Evolutionary conservation across 2,797 vertebrate species (phyloP), one percentile per base, ranked within the genome.

Genomic region (Mus caroli): DNA sequence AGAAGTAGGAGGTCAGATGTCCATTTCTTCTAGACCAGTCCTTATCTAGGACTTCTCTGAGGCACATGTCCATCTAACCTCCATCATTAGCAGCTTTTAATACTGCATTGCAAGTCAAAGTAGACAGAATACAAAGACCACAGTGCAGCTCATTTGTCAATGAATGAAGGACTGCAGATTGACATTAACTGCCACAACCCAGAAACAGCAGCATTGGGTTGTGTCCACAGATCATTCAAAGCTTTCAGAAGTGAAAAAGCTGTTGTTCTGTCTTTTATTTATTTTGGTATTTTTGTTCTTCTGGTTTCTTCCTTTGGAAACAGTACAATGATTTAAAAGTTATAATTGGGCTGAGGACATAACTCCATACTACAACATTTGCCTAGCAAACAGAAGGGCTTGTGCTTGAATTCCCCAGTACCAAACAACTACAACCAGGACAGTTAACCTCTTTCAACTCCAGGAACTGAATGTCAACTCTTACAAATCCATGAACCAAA

Each of bases 401-500:
- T 85, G 13, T 19, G 60, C 62, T 87, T 20, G 4, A 4, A 4
- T 58, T 67, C 46, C 84, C 52, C 56, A 75, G 54, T 37, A 43
- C 19, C 7, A 83, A 62, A 75, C 7, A 58, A n/a, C 56, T 64
- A 52, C 11, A 67, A 58, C 90, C 69, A 46, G 26, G 71, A 82
- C 11, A 86, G 37, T 95, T 22, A 92, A 92, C 46, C 15, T 50
- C 62, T 97, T 86, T 31, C 56, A 95, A 62, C 56, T 94, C 26
- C 87, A 96, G n/a, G 17, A 71, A 71, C 69, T 20, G 8, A 71
- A 37, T 71, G 37, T 95, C n/a, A 92, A 46, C 20, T 64, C 69
- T 97, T 91, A 34, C 50, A 95, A 56, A 52, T 94, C 22, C 87
- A 96, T 52, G 62, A 95, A 96, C 75, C 87, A 95, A 62, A 60